phyloP scores from a whole-genome alignment of 2,888 invertebrate species.

The Pimpla rufipes region DNA sequence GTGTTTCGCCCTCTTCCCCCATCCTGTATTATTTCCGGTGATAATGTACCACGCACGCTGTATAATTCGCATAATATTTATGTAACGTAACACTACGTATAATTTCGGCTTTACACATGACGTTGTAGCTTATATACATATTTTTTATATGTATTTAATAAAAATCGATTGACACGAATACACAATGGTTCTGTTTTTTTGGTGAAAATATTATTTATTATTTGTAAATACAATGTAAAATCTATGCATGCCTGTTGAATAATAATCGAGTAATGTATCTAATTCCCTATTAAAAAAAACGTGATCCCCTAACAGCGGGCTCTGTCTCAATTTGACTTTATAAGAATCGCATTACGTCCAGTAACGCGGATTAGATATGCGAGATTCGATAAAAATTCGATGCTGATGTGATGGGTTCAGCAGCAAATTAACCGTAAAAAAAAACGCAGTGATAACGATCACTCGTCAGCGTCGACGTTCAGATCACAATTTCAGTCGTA shows the following conservation, averaged over 20 bases:
- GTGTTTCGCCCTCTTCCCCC: constrained; percentile 20
- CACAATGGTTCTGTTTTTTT: constrained; percentile 50
- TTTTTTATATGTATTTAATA: constrained; percentile 85
- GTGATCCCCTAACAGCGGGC: constrained; percentile 34
- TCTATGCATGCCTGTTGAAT: constrained; percentile 72
- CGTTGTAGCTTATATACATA: constrained; percentile 84
- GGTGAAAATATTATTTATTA: constrained; percentile 77
- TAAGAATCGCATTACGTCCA: constrained; percentile 40
- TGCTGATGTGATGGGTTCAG: constrained; percentile 40
- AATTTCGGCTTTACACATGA: constrained; percentile 82
- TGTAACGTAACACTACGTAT: constrained; percentile 71
- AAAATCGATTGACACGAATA: constrained; percentile 75
- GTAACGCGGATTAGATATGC: constrained; percentile 36
- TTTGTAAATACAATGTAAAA: constrained; percentile 74
- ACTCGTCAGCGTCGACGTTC: constrained; percentile 11
- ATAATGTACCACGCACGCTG: constrained; percentile 62
- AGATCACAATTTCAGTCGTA: constrained; percentile 47
- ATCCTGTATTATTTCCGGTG: constrained; percentile 42
- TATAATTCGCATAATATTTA: constrained; percentile 65
- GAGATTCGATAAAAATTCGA: constrained; percentile 49
- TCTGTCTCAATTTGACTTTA: constrained; percentile 46
- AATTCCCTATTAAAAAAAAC: constrained; percentile 64
- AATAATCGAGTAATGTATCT: constrained; percentile 71
- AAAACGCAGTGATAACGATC: constrained; percentile 37
- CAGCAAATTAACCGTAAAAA: constrained; percentile 43